Conservation (phyloP, 2,888 invertebrate species). For the Scrobipalpa costella region DNA sequence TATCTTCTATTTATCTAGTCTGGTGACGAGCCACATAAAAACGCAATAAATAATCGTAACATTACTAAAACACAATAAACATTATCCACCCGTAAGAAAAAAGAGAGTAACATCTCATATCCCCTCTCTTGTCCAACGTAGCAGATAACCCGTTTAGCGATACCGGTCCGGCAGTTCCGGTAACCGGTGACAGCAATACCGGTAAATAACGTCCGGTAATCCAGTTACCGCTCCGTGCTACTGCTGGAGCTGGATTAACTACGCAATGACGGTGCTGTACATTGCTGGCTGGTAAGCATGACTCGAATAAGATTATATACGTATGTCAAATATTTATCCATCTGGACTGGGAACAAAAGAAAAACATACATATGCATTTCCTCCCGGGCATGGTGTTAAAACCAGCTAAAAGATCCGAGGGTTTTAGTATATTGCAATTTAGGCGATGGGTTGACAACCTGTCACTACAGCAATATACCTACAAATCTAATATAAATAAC, state of each 20-base stretch:
- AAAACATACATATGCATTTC: too few species aligned
- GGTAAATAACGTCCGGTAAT: slow-evolving; percentile 13
- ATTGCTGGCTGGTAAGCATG: not conserved
- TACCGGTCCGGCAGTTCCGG: not conserved
- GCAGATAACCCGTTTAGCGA: not conserved
- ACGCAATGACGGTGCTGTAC: not conserved
- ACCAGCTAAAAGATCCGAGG: too few species aligned
- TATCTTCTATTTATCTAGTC: not conserved
- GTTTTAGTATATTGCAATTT: too few species aligned
- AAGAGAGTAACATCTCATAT: not conserved
- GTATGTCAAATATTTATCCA: too few species aligned
- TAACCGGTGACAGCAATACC: slow-evolving; percentile 3
- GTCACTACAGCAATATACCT: too few species aligned
- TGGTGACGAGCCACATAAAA: not conserved
- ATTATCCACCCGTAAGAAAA: not conserved
- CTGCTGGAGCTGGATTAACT: not conserved
- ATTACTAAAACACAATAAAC: not conserved
- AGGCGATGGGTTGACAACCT: too few species aligned
- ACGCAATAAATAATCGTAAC: not conserved
- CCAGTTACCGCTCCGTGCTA: not conserved
- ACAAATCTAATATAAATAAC: too few species aligned
- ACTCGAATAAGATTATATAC: too few species aligned
- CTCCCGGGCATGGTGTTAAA: too few species aligned
- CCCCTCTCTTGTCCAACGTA: not conserved
- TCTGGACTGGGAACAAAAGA: too few species aligned